Base-by-base conservation (phyloP, 2,113 vertebrate species). In the Cheirogaleus medius region DNA sequence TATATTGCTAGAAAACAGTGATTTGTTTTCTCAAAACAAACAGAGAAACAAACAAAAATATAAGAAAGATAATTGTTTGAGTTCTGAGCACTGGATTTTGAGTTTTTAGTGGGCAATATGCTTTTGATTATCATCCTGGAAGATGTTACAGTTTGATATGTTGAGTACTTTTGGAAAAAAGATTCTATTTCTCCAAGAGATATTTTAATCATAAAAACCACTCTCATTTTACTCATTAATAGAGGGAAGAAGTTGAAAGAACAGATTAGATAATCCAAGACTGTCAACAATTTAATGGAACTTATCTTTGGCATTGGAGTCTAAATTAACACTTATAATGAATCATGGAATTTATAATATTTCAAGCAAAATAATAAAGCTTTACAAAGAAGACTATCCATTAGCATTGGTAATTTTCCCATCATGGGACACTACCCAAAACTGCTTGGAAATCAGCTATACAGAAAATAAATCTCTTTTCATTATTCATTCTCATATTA, bases 371-470 rank as follows among this genome's bases (percentile, higher is more conserved):
- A 95, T 77, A 71, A n/a, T 49, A 60, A 95, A 66, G 20, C 6
- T 82, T 93, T 94, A 66, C 3, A 94, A 84, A 15, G 56, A 93
- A 54, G 8, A 47, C 6, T 64, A 69, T 71, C 25, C 17, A 89
- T 71, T 23, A 95, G 25, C 32, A 23, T 17, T 64, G 52, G 29
- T 58, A 56, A 81, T 58, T 94, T 94, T 94, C 52, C 21, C n/a
- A 83, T 91, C 12, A 80, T 84, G 44, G 60, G 21, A 76, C 13
- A 94, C 39, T 80, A 92, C 7, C 20, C 9, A 58, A 94, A 96
- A 90, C 10, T 87, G 11, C 64, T 94, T 96, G 34, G 44, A 92
- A 96, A 96, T 92, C 23, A 84, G n/a, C 13, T 86, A 56, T 74
- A 7, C 15, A 92, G 83, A 63, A 97, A 87, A 58, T 32, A 63